Percentiles rank a stretch among this genome's conserved stretches.
These are phyloP conservation scores for Clanis bilineata DNA, from an alignment of 2,888 invertebrate genomes.

Conservation along the genomic window DNA sequence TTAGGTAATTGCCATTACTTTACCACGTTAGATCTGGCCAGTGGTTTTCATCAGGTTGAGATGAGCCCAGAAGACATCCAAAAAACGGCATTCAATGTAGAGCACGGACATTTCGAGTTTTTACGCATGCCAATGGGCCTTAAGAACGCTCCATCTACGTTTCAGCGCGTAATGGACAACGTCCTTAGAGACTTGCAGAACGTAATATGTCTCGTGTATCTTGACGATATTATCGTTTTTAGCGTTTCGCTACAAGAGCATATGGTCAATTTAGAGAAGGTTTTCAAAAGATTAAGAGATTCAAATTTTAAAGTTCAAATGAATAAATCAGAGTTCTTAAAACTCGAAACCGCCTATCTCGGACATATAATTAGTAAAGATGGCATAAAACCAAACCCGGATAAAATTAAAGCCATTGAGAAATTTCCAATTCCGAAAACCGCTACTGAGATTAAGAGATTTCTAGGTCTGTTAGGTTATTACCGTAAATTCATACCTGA, in stretches of 20 bases:
- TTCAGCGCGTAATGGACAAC: slow-evolving; percentile 40
- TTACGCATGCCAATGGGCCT: slow-evolving; percentile 34
- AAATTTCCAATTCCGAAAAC: slow-evolving; percentile 37
- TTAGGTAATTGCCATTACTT: slow-evolving; percentile 30
- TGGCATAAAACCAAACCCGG: slow-evolving; percentile 35
- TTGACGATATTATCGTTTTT: slow-evolving; percentile 42
- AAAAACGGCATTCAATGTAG: slow-evolving; percentile 38
- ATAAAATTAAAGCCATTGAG: slow-evolving; percentile 32
- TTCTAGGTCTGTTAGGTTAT: slow-evolving; percentile 37
- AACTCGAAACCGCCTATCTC: slow-evolving; percentile 27
- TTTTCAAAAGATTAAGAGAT: no score
- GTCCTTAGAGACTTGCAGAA: slow-evolving; percentile 33
- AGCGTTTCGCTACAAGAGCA: slow-evolving; percentile 34
- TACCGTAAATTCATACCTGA: slow-evolving; percentile 37
- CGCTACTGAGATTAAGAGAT: slow-evolving; percentile 32
- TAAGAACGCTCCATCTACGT: slow-evolving; percentile 33
- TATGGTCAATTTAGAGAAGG: no score
- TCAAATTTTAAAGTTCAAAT: neutral
- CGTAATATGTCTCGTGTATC: slow-evolving; percentile 31
- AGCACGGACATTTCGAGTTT: slow-evolving; percentile 37
- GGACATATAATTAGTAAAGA: slow-evolving; percentile 34
- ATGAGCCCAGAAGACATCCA: slow-evolving; percentile 26
- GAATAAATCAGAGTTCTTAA: no score
- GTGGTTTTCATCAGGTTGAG: slow-evolving; percentile 23
- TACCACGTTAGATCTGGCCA: slow-evolving; percentile 26